Base-by-base conservation (phyloP, 2,113 vertebrate species). In the Silurus glanis region DNA sequence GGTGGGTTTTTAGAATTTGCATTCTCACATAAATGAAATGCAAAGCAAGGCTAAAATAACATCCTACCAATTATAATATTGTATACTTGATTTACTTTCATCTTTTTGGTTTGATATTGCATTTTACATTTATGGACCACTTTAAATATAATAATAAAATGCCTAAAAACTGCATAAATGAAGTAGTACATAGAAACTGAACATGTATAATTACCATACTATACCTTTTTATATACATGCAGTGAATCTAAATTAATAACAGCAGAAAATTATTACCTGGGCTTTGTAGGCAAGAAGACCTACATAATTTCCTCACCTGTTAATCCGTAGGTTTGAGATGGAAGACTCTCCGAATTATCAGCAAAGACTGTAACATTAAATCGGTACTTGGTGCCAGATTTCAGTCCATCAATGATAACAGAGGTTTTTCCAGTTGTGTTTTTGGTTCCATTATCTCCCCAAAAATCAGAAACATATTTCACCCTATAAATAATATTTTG, bases 401-500 rank as follows among this genome's bases (percentile, higher is more conserved):
- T 82, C 37, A 88, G 58, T 14, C 1, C 0, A 28, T 0, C 0
- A 56, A 81, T 55, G 2, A 6, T 21, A 5, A 13, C 0, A 0
- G 2, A 4, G 55, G 0, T 86, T 0, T 79, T 1, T 2, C 0
- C 28, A n/a, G 1, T 64, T 49, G 8, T 0, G 5, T 2, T 6
- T 3, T 0, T 0, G 0, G 0, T 10, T 28, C 25, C 2, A 14
- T 0, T 19, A 5, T 61, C 0, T 0, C 1, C 0, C 82, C 86
- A 84, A 55, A 62, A 87, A 7, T 1, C 2, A 64, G 76, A 74
- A 7, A 13, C 0, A 81, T 25, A 84, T 5, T 23, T n/a, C 19
- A 84, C 66, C 1, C 0, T 12, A 21, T 87, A 87, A 0, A 0
- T 6, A 47, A 88, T 75, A 12, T 28, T 8, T 5, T 0, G 2